A percentile compares a stretch with the other conserved stretches of the same genome.
These are phyloP conservation scores for Pangasianodon gigas DNA, from an alignment of 2,113 vertebrate species.

Conservation along the genomic window DNA sequence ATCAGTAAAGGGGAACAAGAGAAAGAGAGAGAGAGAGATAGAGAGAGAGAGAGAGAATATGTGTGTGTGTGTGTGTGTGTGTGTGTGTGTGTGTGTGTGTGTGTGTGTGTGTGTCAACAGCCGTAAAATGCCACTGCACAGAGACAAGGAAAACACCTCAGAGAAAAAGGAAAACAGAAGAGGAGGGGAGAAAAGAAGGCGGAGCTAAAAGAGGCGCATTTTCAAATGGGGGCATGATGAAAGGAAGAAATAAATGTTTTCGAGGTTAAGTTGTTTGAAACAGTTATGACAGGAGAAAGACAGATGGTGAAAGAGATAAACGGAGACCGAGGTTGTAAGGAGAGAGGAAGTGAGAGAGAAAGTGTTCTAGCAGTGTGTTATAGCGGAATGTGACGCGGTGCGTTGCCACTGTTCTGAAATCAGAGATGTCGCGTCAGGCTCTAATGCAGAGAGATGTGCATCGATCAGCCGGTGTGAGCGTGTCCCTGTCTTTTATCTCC, in stretches of 20 bases:
- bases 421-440: conserved; percentile 42
- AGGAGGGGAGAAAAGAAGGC: not conserved
- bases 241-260: not conserved
- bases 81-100: not conserved
- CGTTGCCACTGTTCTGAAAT: conserved; percentile 51
- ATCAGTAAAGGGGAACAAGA: not conserved
- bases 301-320: not conserved
- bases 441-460: conserved; percentile 48
- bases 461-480: conserved; percentile 47
- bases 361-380: conserved; percentile 30
- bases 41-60: not conserved
- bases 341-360: not conserved
- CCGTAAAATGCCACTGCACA: conserved; percentile 33
- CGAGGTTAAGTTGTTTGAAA: not conserved
- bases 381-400: conserved; percentile 6
- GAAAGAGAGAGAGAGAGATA: not conserved
- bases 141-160: not conserved
- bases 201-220: not conserved
- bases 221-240: not conserved
- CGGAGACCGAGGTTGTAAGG: not conserved
- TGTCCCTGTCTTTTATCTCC: conserved; percentile 35
- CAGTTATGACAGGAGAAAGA: not conserved
- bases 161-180: not conserved
- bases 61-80: not conserved
- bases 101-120: not conserved